Percentiles rank a stretch among this genome's conserved stretches.
Conservation (phyloP, 2,888 invertebrate species). For the Trachelus iudaicus region DNA sequence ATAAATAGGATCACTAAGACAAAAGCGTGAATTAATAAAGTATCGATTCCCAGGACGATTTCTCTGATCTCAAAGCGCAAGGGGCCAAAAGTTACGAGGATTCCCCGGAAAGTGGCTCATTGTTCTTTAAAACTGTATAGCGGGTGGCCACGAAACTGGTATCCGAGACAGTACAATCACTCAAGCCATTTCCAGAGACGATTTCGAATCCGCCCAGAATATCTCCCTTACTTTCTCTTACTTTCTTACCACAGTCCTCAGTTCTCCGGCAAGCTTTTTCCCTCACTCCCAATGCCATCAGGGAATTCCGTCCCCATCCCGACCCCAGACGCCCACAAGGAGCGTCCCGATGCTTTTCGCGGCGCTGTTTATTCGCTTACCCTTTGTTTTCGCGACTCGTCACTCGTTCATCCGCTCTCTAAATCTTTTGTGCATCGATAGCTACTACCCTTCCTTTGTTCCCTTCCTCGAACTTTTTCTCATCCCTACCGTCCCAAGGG, state of each 20-base stretch:
- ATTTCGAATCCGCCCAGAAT: constrained; percentile 14
- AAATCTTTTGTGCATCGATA: constrained; percentile 33
- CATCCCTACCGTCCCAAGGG: constrained; percentile 6
- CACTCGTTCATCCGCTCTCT: constrained; percentile 25
- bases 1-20: too few relatives aligned
- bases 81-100: neutral
- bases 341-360: constrained; percentile 18
- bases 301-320: neutral
- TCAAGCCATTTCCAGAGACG: constrained; percentile 15
- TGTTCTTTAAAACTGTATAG: constrained; percentile 7
- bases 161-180: neutral
- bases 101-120: neutral
- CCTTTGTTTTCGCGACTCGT: constrained; percentile 25
- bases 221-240: neutral
- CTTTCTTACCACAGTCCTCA: neutral
- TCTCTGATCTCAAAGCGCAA: neutral
- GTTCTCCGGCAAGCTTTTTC: neutral
- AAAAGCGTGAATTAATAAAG: neutral
- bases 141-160: constrained; percentile 1
- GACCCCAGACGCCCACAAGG: constrained; percentile 10
- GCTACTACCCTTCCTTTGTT: constrained; percentile 18
- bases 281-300: neutral
- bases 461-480: constrained; percentile 3
- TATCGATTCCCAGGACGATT: neutral
- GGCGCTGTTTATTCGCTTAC: constrained; percentile 30